Conservation (phyloP, 2,797 vertebrate species). For the Parotocinclus haroldoi region DNA sequence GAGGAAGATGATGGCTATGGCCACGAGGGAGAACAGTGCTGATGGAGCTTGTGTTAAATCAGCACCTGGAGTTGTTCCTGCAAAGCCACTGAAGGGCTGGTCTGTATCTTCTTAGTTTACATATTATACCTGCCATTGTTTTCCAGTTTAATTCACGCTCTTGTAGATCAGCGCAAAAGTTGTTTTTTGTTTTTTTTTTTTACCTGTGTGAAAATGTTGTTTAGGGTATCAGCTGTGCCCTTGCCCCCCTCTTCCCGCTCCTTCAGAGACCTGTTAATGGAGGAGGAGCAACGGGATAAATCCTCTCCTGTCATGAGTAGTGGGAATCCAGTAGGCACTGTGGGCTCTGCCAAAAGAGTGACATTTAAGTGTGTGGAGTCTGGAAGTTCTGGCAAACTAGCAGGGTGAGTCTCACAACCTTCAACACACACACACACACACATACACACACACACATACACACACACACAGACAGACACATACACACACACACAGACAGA, state of each 20-base stretch:
- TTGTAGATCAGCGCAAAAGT: no score
- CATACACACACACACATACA: no score
- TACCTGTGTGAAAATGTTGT: slow-evolving; percentile 6
- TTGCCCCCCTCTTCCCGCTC: slow-evolving; percentile 75
- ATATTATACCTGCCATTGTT: background rate
- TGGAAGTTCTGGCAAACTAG: slow-evolving; percentile 65
- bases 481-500: no score
- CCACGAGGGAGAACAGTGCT: slow-evolving; percentile 76
- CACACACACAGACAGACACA: no score
- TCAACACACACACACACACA: no score
- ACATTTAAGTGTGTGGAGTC: slow-evolving; percentile 75
- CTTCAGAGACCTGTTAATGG: slow-evolving; percentile 81
- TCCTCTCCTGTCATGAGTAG: slow-evolving; percentile 42
- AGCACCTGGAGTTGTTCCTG: slow-evolving; percentile 56
- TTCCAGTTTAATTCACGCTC: no score
- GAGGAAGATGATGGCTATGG: slow-evolving; percentile 91
- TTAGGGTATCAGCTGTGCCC: slow-evolving; percentile 76
- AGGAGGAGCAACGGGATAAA: slow-evolving; percentile 73
- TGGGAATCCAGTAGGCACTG: slow-evolving; percentile 42
- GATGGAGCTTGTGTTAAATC: slow-evolving; percentile 68
- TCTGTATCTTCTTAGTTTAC: slow-evolving; percentile 59
- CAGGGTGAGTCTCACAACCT: slow-evolving; percentile 67
- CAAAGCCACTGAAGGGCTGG: slow-evolving; percentile 81
- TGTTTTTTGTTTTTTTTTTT: background rate
- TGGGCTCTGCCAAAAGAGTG: slow-evolving; percentile 67